These are phyloP conservation scores for Galaxea fascicularis DNA, from an alignment of 92 coral and sea anemone species.

Conservation along the genomic window DNA sequence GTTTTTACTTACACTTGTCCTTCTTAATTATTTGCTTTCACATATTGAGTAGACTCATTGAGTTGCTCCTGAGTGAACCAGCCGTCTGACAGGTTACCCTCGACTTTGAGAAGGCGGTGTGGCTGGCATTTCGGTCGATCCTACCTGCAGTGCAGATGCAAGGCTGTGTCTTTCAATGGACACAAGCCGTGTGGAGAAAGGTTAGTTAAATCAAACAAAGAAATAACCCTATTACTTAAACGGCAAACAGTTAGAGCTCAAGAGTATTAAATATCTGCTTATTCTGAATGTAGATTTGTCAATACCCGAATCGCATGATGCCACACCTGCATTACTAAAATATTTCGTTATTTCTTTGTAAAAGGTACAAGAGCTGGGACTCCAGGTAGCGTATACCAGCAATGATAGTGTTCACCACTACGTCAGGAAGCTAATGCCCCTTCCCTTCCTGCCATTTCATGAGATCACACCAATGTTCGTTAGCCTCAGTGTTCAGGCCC, in stretches of 20 bases:
- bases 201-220: slow-evolving; percentile 14
- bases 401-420: slow-evolving; percentile 13
- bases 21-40: not conserved
- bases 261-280: not conserved
- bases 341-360: not conserved
- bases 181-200: slow-evolving; percentile 58
- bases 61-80: slow-evolving; percentile 28
- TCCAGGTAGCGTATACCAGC: slow-evolving; percentile 3
- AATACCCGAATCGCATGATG: not conserved
- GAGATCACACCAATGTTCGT: slow-evolving; percentile 27
- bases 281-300: too few species aligned
- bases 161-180: slow-evolving; percentile 55
- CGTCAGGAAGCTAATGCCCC: slow-evolving; percentile 36
- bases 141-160: slow-evolving; percentile 23
- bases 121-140: slow-evolving; percentile 43
- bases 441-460: slow-evolving; percentile 32
- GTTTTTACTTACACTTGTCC: not conserved
- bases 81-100: slow-evolving; percentile 40
- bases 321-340: not conserved
- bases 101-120: slow-evolving; percentile 44
- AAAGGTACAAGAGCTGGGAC: slow-evolving; percentile 44
- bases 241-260: not conserved
- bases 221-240: not conserved
- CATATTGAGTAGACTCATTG: slow-evolving; percentile 11
- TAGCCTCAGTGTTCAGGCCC: slow-evolving; percentile 5